Base-by-base conservation (phyloP, 2,797 vertebrate species). In the Myiothlypis chrysogaster region DNA sequence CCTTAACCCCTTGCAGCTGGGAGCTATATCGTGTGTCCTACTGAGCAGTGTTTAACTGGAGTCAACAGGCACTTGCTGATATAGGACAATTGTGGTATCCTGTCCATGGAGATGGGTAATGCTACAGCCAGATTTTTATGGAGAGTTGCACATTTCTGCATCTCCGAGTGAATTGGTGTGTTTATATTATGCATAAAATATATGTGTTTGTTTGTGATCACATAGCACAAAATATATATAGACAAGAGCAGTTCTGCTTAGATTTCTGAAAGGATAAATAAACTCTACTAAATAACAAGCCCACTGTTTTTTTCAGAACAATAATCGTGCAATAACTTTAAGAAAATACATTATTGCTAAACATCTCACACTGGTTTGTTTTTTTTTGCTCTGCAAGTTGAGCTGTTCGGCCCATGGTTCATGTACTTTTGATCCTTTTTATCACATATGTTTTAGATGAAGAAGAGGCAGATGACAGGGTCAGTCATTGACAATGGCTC, bases 131-230 rank as follows among this genome's bases (percentile, higher is more conserved):
- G 4, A 56, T 71, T 78, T 82, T 59, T n/a, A 19, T 12, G 23
- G 19, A 65, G 9, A 60, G 1, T 27, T 17, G 6, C 4, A 22
- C 52, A 34, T 22, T 82, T 59, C 14, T 71, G 0, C 56, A 55
- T 28, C 14, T 49, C 30, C 3, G 18, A 32, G 10, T 30, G 6
- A 8, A 9, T 16, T 21, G 5, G 0, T 53, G 5, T 39, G 5
- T 60, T 2, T 9, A 4, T 12, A 10, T 39, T 39, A 6, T 5
- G 2, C 23, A 12, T 12, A 20, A 41, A 23, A 35, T 44, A 7
- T 3, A 4, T 10, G 5, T n/a, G 9, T 12, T 21, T 73, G 3
- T 12, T 66, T 57, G 44, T 35, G 2, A 60, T 8, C 3, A 56
- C 6, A 27, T 3, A 32, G 8, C 3, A 66, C 6, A 16, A 59